Base-by-base conservation (phyloP, 2,797 vertebrate species). In the Pelodytes ibericus region DNA sequence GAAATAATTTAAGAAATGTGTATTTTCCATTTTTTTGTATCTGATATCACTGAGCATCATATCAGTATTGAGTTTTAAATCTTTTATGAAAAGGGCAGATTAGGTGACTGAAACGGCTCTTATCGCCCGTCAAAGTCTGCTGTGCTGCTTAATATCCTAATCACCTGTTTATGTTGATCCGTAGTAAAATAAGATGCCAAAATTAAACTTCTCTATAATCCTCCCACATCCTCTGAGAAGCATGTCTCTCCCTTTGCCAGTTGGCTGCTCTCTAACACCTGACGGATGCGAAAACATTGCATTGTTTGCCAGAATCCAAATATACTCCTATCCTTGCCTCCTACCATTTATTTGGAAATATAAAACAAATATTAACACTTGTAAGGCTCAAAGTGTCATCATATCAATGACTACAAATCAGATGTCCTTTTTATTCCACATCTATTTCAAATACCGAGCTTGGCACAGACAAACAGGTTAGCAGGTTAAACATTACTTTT, bases 131-230 rank as follows among this genome's bases (percentile, higher is more conserved):
- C 2, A 13, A 27, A 58, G 24, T n/a, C 58, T 61, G 58, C 27
- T 58, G 15, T 3, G 13, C 56, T 61, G 58, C 33, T 31, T 27
- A 31, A 27, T 61, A 29, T 61, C 58, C 31, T 61, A 61, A 61
- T 61, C 58, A 61, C 58, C 58, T 53, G 49, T 53, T 53, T 53
- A 53, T 53, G 49, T n/a, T 53, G 49, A 53, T 22, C 11, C 20
- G 6, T 61, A 30, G 1, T 29, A 31, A 61, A 61, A 29, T 16
- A 31, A 61, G 27, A 30, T 61, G 27, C 27, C 58, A 61, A 20
- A 31, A n/a, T 30, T 24, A 18, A 18, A 15, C 18, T 61, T 30
- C 27, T n/a, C 29, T 31, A 1, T 15, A 20, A 18, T 61, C 58
- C 58, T 29, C 49, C 58, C 25, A 31, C 58, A 61, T 31, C 58